Evolutionary conservation across 2,113 vertebrate species (phyloP).

Genomic region (Perca flavescens): DNA sequence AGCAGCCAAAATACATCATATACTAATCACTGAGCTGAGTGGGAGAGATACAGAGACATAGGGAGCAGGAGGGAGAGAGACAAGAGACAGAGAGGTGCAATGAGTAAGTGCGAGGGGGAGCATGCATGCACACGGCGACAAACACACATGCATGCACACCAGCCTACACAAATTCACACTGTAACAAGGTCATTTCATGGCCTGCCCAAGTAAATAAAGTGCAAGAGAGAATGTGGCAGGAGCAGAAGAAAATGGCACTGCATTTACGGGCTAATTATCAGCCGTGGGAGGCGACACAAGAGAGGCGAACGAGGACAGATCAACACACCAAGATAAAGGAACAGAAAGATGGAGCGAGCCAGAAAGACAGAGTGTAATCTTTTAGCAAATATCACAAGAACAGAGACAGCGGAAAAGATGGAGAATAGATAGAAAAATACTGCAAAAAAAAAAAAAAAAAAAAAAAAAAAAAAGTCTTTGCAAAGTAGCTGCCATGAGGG

Average conservation of each 20-base stretch:
- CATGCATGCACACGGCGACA: constrained; percentile 16
- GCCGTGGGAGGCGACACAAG: constrained; percentile 52
- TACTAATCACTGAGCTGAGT: constrained; percentile 76
- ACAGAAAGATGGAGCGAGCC: constrained; percentile 46
- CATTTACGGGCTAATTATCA: constrained; percentile 75
- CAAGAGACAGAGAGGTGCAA: constrained; percentile 42
- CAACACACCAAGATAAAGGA: constrained; percentile 29
- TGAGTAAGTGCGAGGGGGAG: constrained; percentile 47
- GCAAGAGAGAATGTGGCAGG: constrained; percentile 66
- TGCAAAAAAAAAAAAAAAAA: constrained; percentile 54
- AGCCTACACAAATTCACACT: constrained; percentile 62
- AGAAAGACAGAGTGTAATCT: constrained; percentile 57
- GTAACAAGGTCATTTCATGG: constrained; percentile 77
- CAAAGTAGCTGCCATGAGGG: constrained; percentile 75
- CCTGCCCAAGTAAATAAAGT: constrained; percentile 72
- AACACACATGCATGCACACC: constrained; percentile 25
- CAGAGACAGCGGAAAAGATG: constrained; percentile 48
- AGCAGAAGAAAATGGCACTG: constrained; percentile 65
- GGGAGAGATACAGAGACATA: constrained; percentile 64
- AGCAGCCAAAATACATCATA: constrained; percentile 78
- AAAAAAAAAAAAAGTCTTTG: constrained; percentile 55
- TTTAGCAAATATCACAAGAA: constrained; percentile 67
- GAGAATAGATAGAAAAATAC: constrained; percentile 56
- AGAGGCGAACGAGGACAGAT: constrained; percentile 53
- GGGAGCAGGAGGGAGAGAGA: constrained; percentile 57